Base-by-base conservation (phyloP, 2,113 vertebrate species). In the Catharus fuscescens region DNA sequence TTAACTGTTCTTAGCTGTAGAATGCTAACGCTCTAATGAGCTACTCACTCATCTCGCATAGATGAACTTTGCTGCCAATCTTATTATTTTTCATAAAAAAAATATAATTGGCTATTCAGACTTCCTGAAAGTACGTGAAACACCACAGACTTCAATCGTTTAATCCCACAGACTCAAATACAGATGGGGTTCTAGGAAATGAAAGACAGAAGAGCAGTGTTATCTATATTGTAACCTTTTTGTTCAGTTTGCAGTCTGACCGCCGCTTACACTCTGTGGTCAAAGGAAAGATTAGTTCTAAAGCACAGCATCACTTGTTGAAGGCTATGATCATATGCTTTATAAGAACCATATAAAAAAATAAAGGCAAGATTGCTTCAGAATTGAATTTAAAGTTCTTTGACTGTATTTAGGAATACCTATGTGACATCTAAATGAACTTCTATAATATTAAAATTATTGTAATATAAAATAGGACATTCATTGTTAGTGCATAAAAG, bases 301-400 rank as follows among this genome's bases (percentile, higher is more conserved):
- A 97, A 90, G 91, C 88, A 93, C 92, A 97, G 86, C 71, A 71
- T 70, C 45, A 47, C 20, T 83, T 90, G 60, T 20, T 90, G 64
- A 92, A 93, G 59, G 18, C 56, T 88, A 52, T 65, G 50, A 78
- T 80, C 40, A 44, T 54, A 69, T 21, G 44, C 71, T 92, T 80
- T 80, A 62, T 45, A 53, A 70, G 16, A 86, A 66, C 3, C 23
- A 86, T 66, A 18, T 57, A 18, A 78, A 88, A 86, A 83, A 80
- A 71, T 32, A 34, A 89, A 84, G 3, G 6, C 2, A 71, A 72
- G 8, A 81, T 76, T 76, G 20, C 4, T 90, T 76, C 42, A 86
- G 40, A 52, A 24, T 82, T 90, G 25, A 86, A 66, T 86, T 85
- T 76, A 5, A 86, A 73, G 19, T 50, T 59, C 36, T 95, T 88